These are phyloP conservation scores for Esperia sulphurella DNA, from an alignment of 2,888 invertebrate genomes.

Conservation along the genomic window DNA sequence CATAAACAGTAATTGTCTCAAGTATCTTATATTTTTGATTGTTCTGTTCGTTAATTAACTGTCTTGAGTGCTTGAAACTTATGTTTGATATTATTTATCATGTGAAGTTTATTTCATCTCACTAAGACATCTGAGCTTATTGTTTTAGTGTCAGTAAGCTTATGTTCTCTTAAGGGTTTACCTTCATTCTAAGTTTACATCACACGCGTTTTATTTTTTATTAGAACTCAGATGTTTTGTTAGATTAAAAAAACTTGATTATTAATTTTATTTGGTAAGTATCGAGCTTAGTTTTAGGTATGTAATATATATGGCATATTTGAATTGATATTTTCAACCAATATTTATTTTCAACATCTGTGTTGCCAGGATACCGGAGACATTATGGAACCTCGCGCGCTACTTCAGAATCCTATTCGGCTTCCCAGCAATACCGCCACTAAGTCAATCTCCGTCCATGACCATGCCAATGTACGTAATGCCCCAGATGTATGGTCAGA, in stretches of 20 bases:
- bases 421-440: slow-evolving; percentile 57
- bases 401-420: slow-evolving; percentile 74
- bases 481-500: slow-evolving; percentile 57
- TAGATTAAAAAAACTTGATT: too few species aligned
- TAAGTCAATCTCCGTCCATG: slow-evolving; percentile 60
- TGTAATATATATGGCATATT: slow-evolving; percentile 15
- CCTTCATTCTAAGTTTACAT: too few species aligned
- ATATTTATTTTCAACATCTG: slow-evolving; percentile 23
- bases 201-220: too few species aligned
- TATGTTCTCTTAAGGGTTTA: too few species aligned
- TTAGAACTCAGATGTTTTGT: too few species aligned
- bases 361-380: slow-evolving; percentile 73
- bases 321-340: slow-evolving; percentile 37
- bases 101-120: not conserved
- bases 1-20: too few species aligned
- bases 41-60: too few species aligned
- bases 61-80: not conserved
- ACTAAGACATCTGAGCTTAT: not conserved
- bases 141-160: too few species aligned
- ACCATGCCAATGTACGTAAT: slow-evolving; percentile 69
- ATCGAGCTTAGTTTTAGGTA: too few species aligned
- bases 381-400: slow-evolving; percentile 76
- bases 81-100: not conserved
- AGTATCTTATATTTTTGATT: too few species aligned
- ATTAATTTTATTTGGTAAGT: too few species aligned